phyloP scores from a whole-genome alignment of 2,113 vertebrate genomes.

The Callipepla californica region DNA sequence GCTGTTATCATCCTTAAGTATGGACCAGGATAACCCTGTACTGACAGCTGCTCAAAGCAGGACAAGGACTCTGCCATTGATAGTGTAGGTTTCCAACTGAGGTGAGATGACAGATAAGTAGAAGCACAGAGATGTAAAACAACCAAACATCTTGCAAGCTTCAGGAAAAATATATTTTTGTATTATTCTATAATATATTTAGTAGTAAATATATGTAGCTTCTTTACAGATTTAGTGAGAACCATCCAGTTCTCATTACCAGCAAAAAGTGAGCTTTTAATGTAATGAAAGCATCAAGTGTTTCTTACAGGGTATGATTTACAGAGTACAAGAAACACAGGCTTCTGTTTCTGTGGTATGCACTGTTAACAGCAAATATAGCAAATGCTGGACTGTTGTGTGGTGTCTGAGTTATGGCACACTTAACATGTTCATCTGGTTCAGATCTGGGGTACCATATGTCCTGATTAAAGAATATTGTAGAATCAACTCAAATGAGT shows the following conservation, averaged over 20 bases:
- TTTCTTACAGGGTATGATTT: not conserved
- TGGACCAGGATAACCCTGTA: not conserved
- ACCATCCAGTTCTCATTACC: not conserved
- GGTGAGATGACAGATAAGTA: not conserved
- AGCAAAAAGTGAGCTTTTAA: not conserved
- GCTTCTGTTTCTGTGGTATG: not conserved
- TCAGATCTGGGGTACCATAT: not conserved
- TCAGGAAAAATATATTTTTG: not conserved
- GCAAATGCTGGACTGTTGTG: not conserved
- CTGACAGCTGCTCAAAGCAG: not conserved
- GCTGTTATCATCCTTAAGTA: not conserved
- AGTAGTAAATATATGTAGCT: not conserved
- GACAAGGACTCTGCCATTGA: not conserved
- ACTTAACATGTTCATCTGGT: not conserved
- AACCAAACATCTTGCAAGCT: not conserved
- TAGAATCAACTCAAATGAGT: not conserved
- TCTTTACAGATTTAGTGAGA: not conserved
- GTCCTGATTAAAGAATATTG: not conserved
- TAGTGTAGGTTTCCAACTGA: not conserved
- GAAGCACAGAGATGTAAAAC: not conserved
- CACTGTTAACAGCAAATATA: fast-evolving
- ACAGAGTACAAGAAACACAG: not conserved
- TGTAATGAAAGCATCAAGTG: not conserved
- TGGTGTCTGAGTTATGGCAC: not conserved
- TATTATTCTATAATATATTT: not conserved